Evolutionary conservation across 2,888 invertebrate genomes (phyloP).

Genomic region (Drosophila neotestacea): DNA sequence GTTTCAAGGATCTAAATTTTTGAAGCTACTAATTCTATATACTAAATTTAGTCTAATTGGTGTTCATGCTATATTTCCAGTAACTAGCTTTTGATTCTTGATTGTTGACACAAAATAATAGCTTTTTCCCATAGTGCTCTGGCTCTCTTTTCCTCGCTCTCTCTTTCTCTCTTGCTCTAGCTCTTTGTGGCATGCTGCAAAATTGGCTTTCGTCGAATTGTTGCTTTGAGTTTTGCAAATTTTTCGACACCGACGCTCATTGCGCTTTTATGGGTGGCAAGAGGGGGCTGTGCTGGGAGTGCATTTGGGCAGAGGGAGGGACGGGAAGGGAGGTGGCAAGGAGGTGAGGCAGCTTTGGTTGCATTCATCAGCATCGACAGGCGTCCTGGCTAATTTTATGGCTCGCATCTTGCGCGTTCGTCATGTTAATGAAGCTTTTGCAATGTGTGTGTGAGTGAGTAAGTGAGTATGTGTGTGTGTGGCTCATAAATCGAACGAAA

Average conservation of each 20-base stretch:
- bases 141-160: neutral
- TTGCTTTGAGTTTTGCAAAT: constrained; percentile 81
- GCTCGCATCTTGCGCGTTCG: constrained; percentile 74
- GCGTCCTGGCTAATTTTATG: constrained; percentile 73
- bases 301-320: neutral
- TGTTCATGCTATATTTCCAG: too few relatives aligned
- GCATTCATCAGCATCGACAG: constrained; percentile 74
- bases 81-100: too few relatives aligned
- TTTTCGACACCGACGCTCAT: constrained; percentile 71
- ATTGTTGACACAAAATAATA: too few relatives aligned
- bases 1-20: too few relatives aligned
- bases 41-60: too few relatives aligned
- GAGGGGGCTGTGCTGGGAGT: neutral
- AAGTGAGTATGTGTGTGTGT: constrained; percentile 26
- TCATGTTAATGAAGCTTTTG: constrained; percentile 72
- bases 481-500: constrained; percentile 74
- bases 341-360: constrained; percentile 18
- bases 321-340: neutral
- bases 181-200: constrained; percentile 54
- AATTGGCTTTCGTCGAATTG: constrained; percentile 80
- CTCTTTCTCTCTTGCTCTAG: constrained; percentile 7
- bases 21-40: too few relatives aligned
- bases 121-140: too few relatives aligned
- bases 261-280: constrained; percentile 60
- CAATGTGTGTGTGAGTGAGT: constrained; percentile 14